Base-by-base conservation (phyloP, 2,113 vertebrate species). In the Microtus oregoni region DNA sequence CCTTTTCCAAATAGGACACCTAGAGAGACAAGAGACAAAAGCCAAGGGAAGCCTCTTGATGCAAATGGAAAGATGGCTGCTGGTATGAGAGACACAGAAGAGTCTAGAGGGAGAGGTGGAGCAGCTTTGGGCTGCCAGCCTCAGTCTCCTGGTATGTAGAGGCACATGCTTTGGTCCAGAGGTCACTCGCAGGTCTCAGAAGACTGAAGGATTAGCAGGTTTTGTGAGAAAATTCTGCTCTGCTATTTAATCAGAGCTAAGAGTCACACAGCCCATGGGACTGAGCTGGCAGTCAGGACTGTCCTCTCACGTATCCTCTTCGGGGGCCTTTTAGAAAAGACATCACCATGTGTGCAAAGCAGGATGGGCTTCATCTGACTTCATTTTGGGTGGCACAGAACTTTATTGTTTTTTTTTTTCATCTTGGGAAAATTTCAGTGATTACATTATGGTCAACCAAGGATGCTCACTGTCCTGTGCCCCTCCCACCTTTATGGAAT, bases 321-420 rank as follows among this genome's bases (percentile, higher is more conserved):
- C 94, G 76, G 81, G 86, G 30, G 81, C 12, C 50, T 47, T 95
- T 97, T 97, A 97, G 97, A 97, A 94, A 97, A 55, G 55, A n/a
- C 22, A 89, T 97, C 97, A 92, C 55, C 89, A 68, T 73, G 93
- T 97, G 97, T 97, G 97, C 98, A 98, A 97, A 96, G 82, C 14
- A 70, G 73, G 75, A 96, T 91, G 79, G 67, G 30, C 75, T 87
- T 97, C 75, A 44, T 82, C 72, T 97, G 86, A 96, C 96, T 98
- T 98, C 3, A 94, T 95, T 89, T 86, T 67, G 86, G 63, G 85
- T 68, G 96, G 94, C 70, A 30, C 58, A 95, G 93, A 96, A 3
- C 19, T 88, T 94, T 89, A 76, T 82, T 0, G 44, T 44, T 44
- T 44, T 96, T 96, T 97, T 90, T 97, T 67, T 47, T 68, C 61